Percentiles rank a stretch among this genome's conserved stretches.
These are phyloP conservation scores for Hystrix cristata DNA, from an alignment of 2,113 vertebrate genomes.

Conservation along the genomic window DNA sequence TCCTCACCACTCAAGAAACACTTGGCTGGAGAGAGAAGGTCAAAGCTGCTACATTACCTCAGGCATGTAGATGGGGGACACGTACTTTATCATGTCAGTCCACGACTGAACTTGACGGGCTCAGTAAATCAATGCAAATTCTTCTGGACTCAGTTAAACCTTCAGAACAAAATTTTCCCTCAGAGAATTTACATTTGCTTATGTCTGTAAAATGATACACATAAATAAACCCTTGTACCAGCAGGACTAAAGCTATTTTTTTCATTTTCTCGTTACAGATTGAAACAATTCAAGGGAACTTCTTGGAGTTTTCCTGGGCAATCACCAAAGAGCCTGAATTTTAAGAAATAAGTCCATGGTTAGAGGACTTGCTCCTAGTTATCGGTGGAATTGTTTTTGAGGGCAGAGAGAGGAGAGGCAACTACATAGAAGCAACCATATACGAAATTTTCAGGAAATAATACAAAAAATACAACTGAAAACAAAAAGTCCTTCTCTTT, in stretches of 20 bases:
- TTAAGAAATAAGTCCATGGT: background rate
- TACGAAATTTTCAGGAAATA: background rate
- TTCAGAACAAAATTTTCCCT: slow-evolving; percentile 63
- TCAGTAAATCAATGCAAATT: slow-evolving; percentile 39
- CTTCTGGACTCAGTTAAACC: slow-evolving; percentile 59
- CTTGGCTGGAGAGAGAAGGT: background rate
- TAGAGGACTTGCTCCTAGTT: background rate
- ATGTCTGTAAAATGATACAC: background rate
- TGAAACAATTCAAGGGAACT: background rate
- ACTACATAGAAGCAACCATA: background rate
- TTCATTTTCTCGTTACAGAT: background rate
- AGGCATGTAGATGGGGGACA: background rate
- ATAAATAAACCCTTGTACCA: slow-evolving; percentile 31
- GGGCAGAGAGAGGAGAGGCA: background rate
- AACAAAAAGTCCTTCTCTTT: background rate
- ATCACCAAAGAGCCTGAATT: background rate
- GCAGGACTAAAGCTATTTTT: background rate
- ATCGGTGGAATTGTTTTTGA: background rate
- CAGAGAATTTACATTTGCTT: slow-evolving; percentile 49
- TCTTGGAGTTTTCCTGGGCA: background rate
- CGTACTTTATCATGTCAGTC: background rate
- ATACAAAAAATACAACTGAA: background rate
- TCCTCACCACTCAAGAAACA: background rate
- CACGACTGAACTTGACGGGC: background rate
- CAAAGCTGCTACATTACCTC: background rate